These are phyloP conservation scores for Actenoides hombroni DNA, from an alignment of 2,113 vertebrate genomes.

Conservation along the genomic window DNA sequence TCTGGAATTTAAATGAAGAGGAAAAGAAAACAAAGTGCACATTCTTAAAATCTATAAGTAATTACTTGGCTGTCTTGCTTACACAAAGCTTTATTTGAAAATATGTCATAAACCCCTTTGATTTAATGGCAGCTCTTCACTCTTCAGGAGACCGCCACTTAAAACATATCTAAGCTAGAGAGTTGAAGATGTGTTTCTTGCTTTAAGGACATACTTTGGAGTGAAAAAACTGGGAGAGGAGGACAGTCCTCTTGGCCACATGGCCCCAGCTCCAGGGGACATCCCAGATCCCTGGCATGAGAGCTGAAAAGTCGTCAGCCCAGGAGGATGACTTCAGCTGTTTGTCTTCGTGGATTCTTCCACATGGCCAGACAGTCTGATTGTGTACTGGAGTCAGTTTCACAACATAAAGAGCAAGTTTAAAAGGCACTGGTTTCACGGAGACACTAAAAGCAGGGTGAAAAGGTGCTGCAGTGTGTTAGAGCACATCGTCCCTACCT, in stretches of 20 bases:
- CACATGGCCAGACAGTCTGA: neutral
- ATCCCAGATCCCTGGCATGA: neutral
- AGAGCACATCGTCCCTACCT: too few species aligned
- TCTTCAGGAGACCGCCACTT: neutral
- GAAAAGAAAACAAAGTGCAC: constrained; percentile 34
- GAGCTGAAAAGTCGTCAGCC: neutral
- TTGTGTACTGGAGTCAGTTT: neutral
- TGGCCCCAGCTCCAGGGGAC: neutral
- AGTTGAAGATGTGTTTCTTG: neutral
- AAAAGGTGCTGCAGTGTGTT: rapidly evolving
- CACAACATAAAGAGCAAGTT: neutral
- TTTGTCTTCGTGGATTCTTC: neutral
- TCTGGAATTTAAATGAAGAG: constrained; percentile 51
- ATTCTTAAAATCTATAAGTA: neutral
- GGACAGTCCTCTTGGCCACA: neutral
- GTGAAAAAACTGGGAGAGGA: neutral
- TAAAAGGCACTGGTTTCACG: neutral
- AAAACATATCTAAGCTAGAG: neutral
- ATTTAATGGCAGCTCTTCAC: neutral
- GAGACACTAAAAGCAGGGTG: neutral
- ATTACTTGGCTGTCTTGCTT: neutral
- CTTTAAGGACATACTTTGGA: neutral
- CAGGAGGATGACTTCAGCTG: neutral
- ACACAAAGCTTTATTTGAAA: neutral
- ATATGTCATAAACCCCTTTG: neutral